Conservation (phyloP, 2,888 invertebrate genomes). For the Drosophila affinis region DNA sequence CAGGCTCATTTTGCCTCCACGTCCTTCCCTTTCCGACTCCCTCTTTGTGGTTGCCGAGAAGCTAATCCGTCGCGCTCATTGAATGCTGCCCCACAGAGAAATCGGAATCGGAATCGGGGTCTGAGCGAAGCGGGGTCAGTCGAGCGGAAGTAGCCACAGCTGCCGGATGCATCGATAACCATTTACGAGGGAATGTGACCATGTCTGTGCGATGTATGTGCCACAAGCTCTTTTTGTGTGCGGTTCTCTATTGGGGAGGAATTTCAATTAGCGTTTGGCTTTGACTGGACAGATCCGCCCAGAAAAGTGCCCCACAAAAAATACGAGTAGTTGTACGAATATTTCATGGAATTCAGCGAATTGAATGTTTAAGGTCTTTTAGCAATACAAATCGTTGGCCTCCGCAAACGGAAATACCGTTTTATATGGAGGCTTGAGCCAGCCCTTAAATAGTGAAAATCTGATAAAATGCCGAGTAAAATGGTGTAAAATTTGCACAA, state of each 20-base stretch:
- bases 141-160: constrained; percentile 61
- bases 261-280: constrained; percentile 67
- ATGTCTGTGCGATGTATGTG: neutral
- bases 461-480: constrained; percentile 53
- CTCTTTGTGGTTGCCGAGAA: constrained; percentile 43
- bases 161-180: constrained; percentile 79
- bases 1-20: constrained; percentile 27
- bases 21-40: constrained; percentile 8
- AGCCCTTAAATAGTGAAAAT: constrained; percentile 53
- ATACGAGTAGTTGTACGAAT: constrained; percentile 12
- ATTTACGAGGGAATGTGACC: constrained; percentile 51
- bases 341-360: neutral
- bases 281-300: constrained; percentile 1
- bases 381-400: neutral
- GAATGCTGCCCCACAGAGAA: constrained; percentile 45
- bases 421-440: constrained; percentile 25
- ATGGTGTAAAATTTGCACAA: constrained; percentile 17
- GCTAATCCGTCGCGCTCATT: constrained; percentile 71
- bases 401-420: constrained; percentile 14
- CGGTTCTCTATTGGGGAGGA: constrained; percentile 27
- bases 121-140: constrained; percentile 45
- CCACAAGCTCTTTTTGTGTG: neutral
- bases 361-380: neutral
- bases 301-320: constrained; percentile 39
- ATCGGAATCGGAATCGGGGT: neutral